Evolutionary conservation across 2,888 invertebrate species (phyloP).

Genomic region (Synanthedon tipuliformis): DNA sequence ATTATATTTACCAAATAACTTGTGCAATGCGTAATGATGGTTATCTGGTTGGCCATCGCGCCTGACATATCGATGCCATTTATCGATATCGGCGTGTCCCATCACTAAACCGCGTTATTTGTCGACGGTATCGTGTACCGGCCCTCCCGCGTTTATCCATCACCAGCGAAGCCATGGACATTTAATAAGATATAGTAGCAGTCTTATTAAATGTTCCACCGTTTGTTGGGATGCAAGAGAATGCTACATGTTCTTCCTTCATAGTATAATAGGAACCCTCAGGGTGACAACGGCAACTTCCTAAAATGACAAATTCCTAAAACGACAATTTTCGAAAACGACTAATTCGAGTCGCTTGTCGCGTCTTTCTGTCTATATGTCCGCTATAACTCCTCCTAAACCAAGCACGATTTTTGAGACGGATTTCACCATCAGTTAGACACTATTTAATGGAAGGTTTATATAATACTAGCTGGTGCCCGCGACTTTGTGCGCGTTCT

Average conservation of each 20-base stretch:
- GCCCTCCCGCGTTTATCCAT: constrained; percentile 47
- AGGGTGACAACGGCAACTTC: too few relatives aligned
- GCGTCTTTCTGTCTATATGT: too few relatives aligned
- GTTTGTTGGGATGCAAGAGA: background rate
- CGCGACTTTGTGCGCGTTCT: too few relatives aligned
- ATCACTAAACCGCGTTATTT: constrained; percentile 37
- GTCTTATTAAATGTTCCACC: constrained; percentile 47
- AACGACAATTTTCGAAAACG: too few relatives aligned
- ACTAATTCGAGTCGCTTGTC: too few relatives aligned
- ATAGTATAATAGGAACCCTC: too few relatives aligned
- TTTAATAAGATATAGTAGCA: constrained; percentile 52
- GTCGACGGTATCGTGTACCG: constrained; percentile 37
- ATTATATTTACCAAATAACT: background rate
- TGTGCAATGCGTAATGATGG: background rate
- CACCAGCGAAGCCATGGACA: constrained; percentile 26
- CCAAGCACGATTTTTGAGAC: too few relatives aligned
- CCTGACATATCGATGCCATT: constrained; percentile 10
- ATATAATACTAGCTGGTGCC: too few relatives aligned
- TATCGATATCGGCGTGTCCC: constrained; percentile 16
- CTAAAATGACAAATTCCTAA: too few relatives aligned
- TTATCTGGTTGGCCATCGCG: background rate
- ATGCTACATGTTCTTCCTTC: background rate
- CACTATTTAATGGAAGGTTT: too few relatives aligned
- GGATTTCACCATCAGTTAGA: too few relatives aligned
- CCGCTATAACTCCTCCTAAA: too few relatives aligned